Percentiles rank a stretch among this genome's conserved stretches.
Conservation (phyloP, 2,888 invertebrate genomes). For the Erebia ligea region DNA sequence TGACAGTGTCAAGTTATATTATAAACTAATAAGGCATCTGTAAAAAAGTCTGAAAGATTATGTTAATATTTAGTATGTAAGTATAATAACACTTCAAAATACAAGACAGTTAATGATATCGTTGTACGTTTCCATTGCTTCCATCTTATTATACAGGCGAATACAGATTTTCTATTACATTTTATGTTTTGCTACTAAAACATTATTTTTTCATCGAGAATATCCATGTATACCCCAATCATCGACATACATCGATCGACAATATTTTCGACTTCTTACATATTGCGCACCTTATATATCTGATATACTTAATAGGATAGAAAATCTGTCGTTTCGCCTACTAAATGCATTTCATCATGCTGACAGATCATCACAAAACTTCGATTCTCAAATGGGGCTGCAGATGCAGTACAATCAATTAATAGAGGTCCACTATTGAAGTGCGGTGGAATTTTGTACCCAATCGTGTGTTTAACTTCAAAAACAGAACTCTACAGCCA, state of each 20-base stretch:
- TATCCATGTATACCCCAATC: not conserved
- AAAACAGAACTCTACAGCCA: slow-evolving; percentile 44
- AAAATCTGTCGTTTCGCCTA: slow-evolving; percentile 19
- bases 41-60: slow-evolving; percentile 42
- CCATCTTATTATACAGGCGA: slow-evolving; percentile 10
- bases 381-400: slow-evolving; percentile 30
- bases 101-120: slow-evolving; percentile 43
- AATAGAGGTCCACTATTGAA: slow-evolving; percentile 53
- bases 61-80: slow-evolving; percentile 54
- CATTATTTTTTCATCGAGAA: not conserved
- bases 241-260: no score
- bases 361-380: slow-evolving; percentile 29
- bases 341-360: slow-evolving; percentile 26
- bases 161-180: slow-evolving; percentile 22
- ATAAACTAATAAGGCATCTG: slow-evolving; percentile 45
- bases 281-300: no score
- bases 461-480: slow-evolving; percentile 63
- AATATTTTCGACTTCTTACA: no score
- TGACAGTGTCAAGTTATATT: slow-evolving; percentile 54
- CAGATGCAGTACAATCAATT: slow-evolving; percentile 41
- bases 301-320: slow-evolving; percentile 20
- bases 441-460: slow-evolving; percentile 48
- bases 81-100: slow-evolving; percentile 43
- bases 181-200: not conserved
- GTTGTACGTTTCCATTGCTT: slow-evolving; percentile 24